Percentiles rank a stretch among this genome's conserved stretches.
Evolutionary conservation across 2,888 invertebrate genomes (phyloP).

Genomic region (Pycnomerus fuliginosus): DNA sequence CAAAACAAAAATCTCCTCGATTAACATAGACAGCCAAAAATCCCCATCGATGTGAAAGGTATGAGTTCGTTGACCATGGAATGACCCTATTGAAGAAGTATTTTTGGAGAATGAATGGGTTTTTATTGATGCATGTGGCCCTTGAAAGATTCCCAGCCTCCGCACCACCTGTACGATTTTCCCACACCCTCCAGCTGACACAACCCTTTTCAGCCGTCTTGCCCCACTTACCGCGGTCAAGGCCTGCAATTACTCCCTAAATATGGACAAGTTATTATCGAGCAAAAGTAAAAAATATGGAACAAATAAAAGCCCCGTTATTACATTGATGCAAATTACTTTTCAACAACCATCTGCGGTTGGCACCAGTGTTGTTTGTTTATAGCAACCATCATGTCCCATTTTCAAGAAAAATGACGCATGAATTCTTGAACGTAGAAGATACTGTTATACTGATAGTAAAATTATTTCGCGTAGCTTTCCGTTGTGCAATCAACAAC

Average conservation of each 20-base stretch:
- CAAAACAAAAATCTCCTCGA: conserved; percentile 6
- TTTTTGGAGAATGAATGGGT: too few species aligned
- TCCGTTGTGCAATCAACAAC: conserved; percentile 9
- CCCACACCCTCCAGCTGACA: conserved; percentile 51
- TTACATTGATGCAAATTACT: conserved; percentile 21
- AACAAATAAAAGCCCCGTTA: conserved; percentile 18
- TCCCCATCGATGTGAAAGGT: neutral
- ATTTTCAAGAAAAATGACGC: conserved; percentile 15
- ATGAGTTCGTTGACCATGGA: conserved; percentile 30
- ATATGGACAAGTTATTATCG: conserved; percentile 8
- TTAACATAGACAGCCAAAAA: conserved; percentile 1
- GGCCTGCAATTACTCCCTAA: conserved; percentile 7
- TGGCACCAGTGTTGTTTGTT: conserved; percentile 16
- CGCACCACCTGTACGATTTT: conserved; percentile 49
- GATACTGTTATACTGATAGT: conserved; percentile 22
- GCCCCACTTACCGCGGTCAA: conserved; percentile 27
- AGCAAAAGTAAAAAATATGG: conserved; percentile 22
- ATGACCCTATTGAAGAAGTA: conserved; percentile 10
- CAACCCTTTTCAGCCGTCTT: conserved; percentile 42
- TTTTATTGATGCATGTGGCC: too few species aligned
- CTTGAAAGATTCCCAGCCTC: conserved; percentile 32
- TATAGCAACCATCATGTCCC: conserved; percentile 13
- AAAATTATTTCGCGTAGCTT: conserved; percentile 21
- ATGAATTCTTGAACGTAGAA: conserved; percentile 18
- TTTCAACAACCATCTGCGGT: conserved; percentile 19